Evolutionary conservation across 2,888 invertebrate genomes (phyloP), one percentile per base, ranked within the genome.

Genomic region (Ditula angustiorana): DNA sequence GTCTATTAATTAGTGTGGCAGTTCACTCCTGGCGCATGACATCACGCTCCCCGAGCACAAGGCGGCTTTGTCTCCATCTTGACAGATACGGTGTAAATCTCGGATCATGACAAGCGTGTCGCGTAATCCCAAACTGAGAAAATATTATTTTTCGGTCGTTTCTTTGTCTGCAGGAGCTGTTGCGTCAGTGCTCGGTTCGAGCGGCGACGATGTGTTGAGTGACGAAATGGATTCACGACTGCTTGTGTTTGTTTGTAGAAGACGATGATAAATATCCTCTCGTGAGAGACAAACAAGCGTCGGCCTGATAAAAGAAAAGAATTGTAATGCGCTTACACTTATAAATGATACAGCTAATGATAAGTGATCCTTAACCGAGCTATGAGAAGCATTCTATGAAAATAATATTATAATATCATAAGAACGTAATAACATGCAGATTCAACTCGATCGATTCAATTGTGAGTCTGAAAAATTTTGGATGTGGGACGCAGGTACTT

Each of bases 41-140:
- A 89, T 92, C 92, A 92, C 80, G 83, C 74, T 77, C 80, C 77
- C 78, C 81, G 82, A 80, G 23, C 50, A 89, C 87, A 90, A 87
- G 76, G 83, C 78, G 78, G 75, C 91, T 91, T 92, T 92, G 90
- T 92, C 82, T 86, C 80, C 74, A 75, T 77, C 75, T 74, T 84
- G 85, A 85, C 87, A 88, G 86, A 83, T 79, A 80, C 80, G 84
- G 81, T 82, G 87, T 92, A 92, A 91, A 92, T 92, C 87, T 85
- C 77, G 67, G 63, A 71, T 70, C 78, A 75, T 87, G 92, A 88
- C 92, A 91, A 80, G 78, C 84, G 78, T 80, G 78, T 83, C 79
- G 75, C 81, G 83, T 83, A 83, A 86, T 83, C 83, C 82, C 78
- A 76, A 80, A 81, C 75, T 72, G 75, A 77, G 77, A 79, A 81